phyloP scores from a whole-genome alignment of 35 echinoderm and acorn worm genomes.

The Amphiura filiformis region DNA sequence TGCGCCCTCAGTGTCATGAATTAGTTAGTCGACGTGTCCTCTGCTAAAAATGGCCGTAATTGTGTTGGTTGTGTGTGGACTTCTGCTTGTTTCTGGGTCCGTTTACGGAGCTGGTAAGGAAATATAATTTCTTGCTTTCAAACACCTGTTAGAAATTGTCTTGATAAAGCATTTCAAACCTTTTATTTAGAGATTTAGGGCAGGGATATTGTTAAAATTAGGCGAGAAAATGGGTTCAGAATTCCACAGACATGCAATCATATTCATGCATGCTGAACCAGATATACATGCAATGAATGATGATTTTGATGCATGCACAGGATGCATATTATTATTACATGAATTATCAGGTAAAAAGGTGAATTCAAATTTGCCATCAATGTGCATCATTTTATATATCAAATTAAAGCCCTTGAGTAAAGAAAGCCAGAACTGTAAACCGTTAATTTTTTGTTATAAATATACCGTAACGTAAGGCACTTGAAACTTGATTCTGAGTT shows the following conservation, averaged over 20 bases:
- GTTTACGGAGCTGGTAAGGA: constrained; percentile 11
- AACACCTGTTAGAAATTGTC: not conserved
- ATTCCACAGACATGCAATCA: not conserved
- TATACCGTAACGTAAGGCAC: no score
- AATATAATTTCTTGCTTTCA: not conserved
- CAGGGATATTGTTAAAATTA: not conserved
- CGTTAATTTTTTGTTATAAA: no score
- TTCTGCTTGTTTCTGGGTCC: not conserved
- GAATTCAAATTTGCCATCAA: no score
- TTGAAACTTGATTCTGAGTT: no score
- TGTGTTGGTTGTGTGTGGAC: not conserved
- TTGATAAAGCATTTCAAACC: not conserved
- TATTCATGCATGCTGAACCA: not conserved
- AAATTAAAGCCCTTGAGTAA: no score
- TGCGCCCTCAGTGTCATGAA: no score
- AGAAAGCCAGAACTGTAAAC: no score
- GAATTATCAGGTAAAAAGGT: no score
- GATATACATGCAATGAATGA: not conserved
- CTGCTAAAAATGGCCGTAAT: not conserved
- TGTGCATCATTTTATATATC: no score
- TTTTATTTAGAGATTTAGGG: not conserved
- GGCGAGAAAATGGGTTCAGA: not conserved
- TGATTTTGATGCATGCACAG: not conserved
- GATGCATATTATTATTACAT: no score
- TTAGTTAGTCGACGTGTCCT: constrained; percentile 17